Base-by-base conservation (phyloP, 2,113 vertebrate species). In the Equus quagga region DNA sequence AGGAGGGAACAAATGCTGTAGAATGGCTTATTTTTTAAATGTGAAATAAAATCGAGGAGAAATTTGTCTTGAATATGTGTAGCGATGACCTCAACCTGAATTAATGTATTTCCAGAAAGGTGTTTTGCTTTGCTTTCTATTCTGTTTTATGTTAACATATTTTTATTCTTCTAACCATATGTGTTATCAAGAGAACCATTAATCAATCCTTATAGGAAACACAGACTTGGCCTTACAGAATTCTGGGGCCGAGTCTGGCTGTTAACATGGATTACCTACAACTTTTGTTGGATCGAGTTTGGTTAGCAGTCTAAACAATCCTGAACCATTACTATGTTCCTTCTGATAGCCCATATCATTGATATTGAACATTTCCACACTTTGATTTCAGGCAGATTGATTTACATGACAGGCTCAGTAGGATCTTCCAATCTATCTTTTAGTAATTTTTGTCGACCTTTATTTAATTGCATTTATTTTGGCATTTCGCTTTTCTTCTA, bases 401-500 rank as follows among this genome's bases (percentile, higher is more conserved):
- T 60, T 95, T 95, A 28, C 0, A 24, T 91, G n/a, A 64, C 10
- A 82, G 46, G 2, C 8, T 60, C 0, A 0, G 9, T 86, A 56
- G 60, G 24, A 89, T 58, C 49, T 92, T 70, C 51, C 49, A 56
- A 73, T 92, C 31, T 58, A 26, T 65, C 46, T 87, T 95, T 84
- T 51, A 93, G 23, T 51, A 96, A 69, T 46, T 81, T 72, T 87
- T 85, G 82, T 87, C 54, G 80, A 58, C 23, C 41, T 80, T 70
- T 46, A 79, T 87, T 82, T 58, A 81, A 72, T 84, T 49, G 3
- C 19, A 86, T 83, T 92, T 92, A 94, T 92, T 96, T 91, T 90
- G 49, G 6, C 28, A 85, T 85, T 96, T 96, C 14, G 79, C 69
- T 95, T 91, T 89, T 58, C 44, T 70, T 10, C 26, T 89, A 33